phyloP scores from a whole-genome alignment of 2,113 vertebrate genomes.

The Eptesicus fuscus region DNA sequence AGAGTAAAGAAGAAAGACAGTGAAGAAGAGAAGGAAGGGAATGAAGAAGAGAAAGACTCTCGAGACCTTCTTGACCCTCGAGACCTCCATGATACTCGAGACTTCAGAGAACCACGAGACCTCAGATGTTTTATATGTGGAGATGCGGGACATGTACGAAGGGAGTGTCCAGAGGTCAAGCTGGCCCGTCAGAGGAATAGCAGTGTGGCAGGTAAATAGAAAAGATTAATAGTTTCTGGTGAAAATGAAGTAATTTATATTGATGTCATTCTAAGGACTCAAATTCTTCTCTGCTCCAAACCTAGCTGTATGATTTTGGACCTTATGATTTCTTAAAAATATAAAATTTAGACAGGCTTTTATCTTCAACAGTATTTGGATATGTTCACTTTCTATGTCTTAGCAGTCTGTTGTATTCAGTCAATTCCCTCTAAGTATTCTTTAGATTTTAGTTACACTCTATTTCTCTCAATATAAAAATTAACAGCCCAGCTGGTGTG shows the following conservation, averaged over 20 bases:
- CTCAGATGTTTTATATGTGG: slow-evolving; percentile 97
- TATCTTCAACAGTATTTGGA: background rate
- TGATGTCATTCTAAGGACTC: background rate
- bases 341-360: slow-evolving; percentile 10
- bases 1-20: slow-evolving; percentile 98
- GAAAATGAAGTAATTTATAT: background rate
- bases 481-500: background rate
- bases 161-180: slow-evolving; percentile 96
- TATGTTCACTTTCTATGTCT: background rate
- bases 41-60: slow-evolving; percentile 93
- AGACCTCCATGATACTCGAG: slow-evolving; percentile 61
- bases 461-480: background rate
- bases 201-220: slow-evolving; percentile 81
- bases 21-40: slow-evolving; percentile 91
- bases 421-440: background rate
- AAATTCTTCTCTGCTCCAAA: background rate
- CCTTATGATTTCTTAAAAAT: background rate
- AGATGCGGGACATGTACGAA: slow-evolving; percentile 93
- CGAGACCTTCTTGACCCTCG: slow-evolving; percentile 84
- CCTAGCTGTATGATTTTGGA: background rate
- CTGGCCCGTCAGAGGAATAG: slow-evolving; percentile 91
- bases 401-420: background rate
- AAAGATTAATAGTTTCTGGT: background rate
- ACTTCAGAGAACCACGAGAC: slow-evolving; percentile 89
- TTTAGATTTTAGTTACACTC: background rate